A percentile compares a stretch with the other conserved stretches of the same genome.
Evolutionary conservation across 2,888 invertebrate genomes (phyloP).

Genomic region (Drosophila histrio): DNA sequence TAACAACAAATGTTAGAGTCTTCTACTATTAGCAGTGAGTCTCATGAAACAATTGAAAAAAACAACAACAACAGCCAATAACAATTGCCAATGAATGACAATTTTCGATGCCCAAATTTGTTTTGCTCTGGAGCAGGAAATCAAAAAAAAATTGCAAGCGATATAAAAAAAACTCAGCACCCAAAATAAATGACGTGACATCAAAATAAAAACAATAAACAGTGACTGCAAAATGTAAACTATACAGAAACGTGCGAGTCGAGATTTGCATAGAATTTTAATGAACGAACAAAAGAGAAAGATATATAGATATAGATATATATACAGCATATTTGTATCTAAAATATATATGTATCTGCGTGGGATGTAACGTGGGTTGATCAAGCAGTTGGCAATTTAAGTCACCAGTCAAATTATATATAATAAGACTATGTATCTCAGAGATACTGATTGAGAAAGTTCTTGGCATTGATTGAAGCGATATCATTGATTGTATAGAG

Average conservation of each 20-base stretch:
- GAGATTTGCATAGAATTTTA: constrained; percentile 60
- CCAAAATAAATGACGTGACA: constrained; percentile 59
- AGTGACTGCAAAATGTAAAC: constrained; percentile 58
- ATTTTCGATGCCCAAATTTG: constrained; percentile 41
- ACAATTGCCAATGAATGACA: constrained; percentile 27
- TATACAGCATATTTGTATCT: not conserved
- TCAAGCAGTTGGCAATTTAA: not conserved
- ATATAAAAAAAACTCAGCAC: constrained; percentile 30
- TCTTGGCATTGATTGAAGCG: not conserved
- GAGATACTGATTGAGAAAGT: constrained; percentile 11
- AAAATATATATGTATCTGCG: not conserved
- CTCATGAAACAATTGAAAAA: constrained; percentile 22
- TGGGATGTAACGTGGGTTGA: not conserved
- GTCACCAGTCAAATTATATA: not conserved
- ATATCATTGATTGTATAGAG: constrained; percentile 10
- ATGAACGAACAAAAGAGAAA: constrained; percentile 18
- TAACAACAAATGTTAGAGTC: constrained; percentile 38
- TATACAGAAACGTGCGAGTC: constrained; percentile 54
- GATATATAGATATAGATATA: not conserved
- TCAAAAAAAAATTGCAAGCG: constrained; percentile 45
- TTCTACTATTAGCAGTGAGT: constrained; percentile 40
- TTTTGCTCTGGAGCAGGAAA: constrained; percentile 51
- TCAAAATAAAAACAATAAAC: constrained; percentile 47
- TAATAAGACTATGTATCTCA: not conserved
- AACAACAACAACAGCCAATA: constrained; percentile 17